Conservation (phyloP, 2,113 vertebrate species). For the Muntiacus muntjak region DNA sequence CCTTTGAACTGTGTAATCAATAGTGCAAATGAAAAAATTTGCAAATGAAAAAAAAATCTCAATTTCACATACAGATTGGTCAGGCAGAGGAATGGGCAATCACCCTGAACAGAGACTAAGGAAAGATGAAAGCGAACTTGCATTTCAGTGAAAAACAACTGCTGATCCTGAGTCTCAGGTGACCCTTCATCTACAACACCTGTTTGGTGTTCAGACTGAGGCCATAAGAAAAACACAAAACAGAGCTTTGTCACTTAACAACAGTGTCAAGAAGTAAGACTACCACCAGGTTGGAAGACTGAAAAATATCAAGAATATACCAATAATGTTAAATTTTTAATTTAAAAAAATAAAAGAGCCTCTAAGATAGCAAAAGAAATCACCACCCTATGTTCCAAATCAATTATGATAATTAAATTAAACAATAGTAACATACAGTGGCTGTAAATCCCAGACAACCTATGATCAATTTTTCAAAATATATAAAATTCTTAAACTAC, state of each 20-base stretch:
- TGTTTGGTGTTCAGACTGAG: background rate
- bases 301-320: background rate
- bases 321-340: background rate
- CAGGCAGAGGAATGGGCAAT: background rate
- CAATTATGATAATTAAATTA: background rate
- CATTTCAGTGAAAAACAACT: background rate
- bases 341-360: background rate
- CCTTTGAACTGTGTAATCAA: background rate
- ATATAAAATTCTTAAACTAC: background rate
- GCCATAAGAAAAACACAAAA: background rate
- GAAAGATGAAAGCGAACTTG: background rate
- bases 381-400: background rate
- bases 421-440: background rate
- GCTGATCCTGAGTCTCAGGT: background rate
- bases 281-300: background rate
- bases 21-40: background rate
- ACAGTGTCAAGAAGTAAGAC: background rate
- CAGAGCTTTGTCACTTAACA: background rate
- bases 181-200: background rate
- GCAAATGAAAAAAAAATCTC: background rate
- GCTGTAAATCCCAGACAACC: background rate
- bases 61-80: background rate
- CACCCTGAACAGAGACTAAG: background rate
- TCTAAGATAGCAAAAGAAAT: conserved; percentile 31
- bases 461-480: background rate